These are phyloP conservation scores for Neopelma chrysocephalum DNA, from an alignment of 2,797 vertebrate genomes.

Conservation along the genomic window DNA sequence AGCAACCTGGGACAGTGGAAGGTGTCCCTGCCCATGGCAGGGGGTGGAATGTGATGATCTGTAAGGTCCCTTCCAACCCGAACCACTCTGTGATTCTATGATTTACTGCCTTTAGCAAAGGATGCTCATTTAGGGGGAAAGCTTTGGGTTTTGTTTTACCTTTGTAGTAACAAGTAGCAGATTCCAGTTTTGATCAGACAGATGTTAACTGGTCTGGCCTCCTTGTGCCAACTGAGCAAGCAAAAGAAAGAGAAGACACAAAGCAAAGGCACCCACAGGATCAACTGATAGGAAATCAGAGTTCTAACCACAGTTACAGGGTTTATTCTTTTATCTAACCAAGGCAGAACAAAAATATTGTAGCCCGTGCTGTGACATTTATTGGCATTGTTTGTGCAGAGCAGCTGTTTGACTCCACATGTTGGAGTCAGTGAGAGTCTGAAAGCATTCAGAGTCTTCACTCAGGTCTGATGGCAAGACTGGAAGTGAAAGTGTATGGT, in stretches of 20 bases:
- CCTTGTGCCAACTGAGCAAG: not conserved
- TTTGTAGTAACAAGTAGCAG: not conserved
- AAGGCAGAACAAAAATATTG: not conserved
- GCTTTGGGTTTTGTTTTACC: not conserved
- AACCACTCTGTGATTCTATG: not conserved
- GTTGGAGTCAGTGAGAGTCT: fast-evolving
- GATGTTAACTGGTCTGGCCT: not conserved
- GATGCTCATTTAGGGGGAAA: not conserved
- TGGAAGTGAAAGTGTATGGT: not conserved
- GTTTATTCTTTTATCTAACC: not conserved
- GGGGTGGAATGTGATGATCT: fast-evolving
- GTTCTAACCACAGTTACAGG: not conserved
- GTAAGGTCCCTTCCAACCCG: fast-evolving
- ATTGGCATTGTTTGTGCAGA: not conserved
- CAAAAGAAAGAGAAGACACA: not conserved
- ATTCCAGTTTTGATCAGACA: not conserved
- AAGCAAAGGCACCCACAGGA: fast-evolving
- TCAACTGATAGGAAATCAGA: not conserved
- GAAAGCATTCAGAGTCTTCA: not conserved
- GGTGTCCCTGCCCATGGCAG: not conserved
- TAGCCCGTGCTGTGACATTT: not conserved
- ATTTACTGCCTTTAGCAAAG: not conserved
- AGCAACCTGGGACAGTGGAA: not conserved
- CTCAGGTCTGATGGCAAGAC: not conserved
- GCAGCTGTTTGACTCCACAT: not conserved